Percentiles rank a stretch among this genome's conserved stretches.
Evolutionary conservation across 2,797 vertebrate genomes (phyloP).

Genomic region (Gymnocypris eckloni): DNA sequence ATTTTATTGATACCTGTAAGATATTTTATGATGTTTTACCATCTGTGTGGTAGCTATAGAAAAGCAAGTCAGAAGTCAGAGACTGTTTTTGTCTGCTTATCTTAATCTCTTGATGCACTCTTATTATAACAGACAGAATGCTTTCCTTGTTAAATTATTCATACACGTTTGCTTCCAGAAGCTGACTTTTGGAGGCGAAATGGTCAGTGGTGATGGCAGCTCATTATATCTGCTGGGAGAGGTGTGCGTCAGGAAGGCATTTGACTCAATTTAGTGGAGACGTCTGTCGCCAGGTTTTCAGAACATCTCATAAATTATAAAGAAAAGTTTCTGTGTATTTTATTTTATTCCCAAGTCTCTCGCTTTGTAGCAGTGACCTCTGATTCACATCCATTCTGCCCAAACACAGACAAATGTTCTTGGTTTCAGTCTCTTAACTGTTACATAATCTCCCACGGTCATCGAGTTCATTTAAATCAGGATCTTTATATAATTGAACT

Average conservation of each 20-base stretch:
- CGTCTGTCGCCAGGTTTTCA: constrained; percentile 33
- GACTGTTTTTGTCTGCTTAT: constrained; percentile 2
- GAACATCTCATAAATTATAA: constrained; percentile 29
- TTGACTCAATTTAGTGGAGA: constrained; percentile 58
- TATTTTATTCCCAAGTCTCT: neutral
- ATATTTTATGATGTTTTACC: neutral
- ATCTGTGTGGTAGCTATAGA: neutral
- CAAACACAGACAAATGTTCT: neutral
- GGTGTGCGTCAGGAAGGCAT: constrained; percentile 43
- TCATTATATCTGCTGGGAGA: constrained; percentile 57
- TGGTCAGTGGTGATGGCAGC: constrained; percentile 55
- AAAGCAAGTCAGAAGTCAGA: neutral
- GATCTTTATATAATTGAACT: constrained; percentile 25
- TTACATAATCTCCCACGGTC: neutral
- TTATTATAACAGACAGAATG: constrained; percentile 51
- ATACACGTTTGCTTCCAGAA: constrained; percentile 41
- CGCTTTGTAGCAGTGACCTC: neutral
- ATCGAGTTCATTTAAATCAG: constrained; percentile 19
- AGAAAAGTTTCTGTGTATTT: constrained; percentile 15
- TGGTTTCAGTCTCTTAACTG: constrained; percentile 11
- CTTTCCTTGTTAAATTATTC: constrained; percentile 59
- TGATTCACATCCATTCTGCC: constrained; percentile 15
- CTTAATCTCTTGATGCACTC: constrained; percentile 35
- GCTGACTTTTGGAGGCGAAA: constrained; percentile 24
- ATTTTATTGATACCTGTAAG: neutral